Evolutionary conservation across 53 echinoderm and acorn worm genomes (phyloP), one percentile per base, ranked within the genome.

Genomic region (Holothuria leucospilota): DNA sequence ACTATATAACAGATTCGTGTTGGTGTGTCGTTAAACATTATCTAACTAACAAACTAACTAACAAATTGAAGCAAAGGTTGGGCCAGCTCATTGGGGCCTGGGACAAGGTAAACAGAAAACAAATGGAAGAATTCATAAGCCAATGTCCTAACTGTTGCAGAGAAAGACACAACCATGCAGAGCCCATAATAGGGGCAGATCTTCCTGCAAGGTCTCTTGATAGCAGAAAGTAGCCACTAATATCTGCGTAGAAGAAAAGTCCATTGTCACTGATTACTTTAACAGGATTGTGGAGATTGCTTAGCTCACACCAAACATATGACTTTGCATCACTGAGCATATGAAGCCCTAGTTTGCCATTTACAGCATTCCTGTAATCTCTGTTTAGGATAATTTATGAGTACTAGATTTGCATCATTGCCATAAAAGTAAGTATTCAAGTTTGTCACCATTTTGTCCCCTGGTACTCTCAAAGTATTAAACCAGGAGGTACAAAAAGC

Each of bases 221-320:
- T 90, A 88, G 93, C 80, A 90, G 69, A 63, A 69, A 52, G 61
- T 93, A 16, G 93, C 79, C 11, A 84, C 79, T 15, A 85, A 91
- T 72, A 71, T 94, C 20, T 91, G 89, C 81, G 84, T 91, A 11
- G 62, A 81, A 62, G 25, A 89, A 12, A 69, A 84, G 20, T 63
- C n/a, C 8, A 16, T 77, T 14, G 77, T 77, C 7, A 72, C 91
- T 12, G 91, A 94, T 71, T 94, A 91, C 53, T 91, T 72, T 78
- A 88, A 80, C 7, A 34, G 87, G 21, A 89, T 68, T 53, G 65
- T 85, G 20, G 71, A 86, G 49, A 74, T 91, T 7, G 74, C 49
- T 12, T 39, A 62, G 12, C 75, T 87, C 8, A 27, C 18, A 38
- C 18, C 56, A 8, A 87, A 74, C 15, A 68, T 69, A 29, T 63